Evolutionary conservation across 2,113 vertebrate species (phyloP).

Genomic region (Eulemur macaco): DNA sequence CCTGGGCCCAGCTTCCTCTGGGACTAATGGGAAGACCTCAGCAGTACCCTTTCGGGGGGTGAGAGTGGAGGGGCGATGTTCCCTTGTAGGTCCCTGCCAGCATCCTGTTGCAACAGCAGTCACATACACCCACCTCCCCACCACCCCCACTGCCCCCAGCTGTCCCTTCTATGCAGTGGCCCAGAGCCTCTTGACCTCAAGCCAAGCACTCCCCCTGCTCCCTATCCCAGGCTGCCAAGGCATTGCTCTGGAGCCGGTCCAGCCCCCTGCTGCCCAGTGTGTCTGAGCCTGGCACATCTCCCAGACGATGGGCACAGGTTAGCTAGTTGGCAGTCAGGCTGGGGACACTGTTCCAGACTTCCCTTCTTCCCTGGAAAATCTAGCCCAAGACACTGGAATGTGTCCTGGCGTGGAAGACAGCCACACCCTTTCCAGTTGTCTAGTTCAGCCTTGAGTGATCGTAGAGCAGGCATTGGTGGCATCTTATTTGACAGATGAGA

Average conservation of each 20-base stretch:
- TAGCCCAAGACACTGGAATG: neutral
- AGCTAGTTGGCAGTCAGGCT: slow-evolving; percentile 39
- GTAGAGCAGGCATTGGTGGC: neutral
- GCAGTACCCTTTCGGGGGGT: neutral
- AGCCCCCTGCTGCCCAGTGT: slow-evolving; percentile 4
- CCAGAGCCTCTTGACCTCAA: neutral
- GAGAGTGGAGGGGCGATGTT: neutral
- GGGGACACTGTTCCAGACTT: neutral
- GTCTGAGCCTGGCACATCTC: slow-evolving; percentile 57
- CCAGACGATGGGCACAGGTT: slow-evolving; percentile 65
- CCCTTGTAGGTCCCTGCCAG: neutral
- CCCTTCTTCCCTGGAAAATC: slow-evolving; percentile 55
- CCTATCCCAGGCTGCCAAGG: neutral
- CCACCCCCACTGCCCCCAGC: neutral
- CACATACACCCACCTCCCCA: too few relatives aligned
- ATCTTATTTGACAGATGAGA: neutral
- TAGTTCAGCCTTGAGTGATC: neutral
- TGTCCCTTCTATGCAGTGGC: neutral
- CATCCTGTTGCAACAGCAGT: neutral
- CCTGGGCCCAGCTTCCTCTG: neutral
- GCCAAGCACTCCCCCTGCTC: neutral
- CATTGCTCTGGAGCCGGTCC: slow-evolving; percentile 24
- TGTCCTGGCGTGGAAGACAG: neutral
- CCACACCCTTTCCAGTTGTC: neutral
- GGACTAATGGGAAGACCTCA: neutral